Conservation (phyloP, 2,113 vertebrate species). For the Plectropomus leopardus region DNA sequence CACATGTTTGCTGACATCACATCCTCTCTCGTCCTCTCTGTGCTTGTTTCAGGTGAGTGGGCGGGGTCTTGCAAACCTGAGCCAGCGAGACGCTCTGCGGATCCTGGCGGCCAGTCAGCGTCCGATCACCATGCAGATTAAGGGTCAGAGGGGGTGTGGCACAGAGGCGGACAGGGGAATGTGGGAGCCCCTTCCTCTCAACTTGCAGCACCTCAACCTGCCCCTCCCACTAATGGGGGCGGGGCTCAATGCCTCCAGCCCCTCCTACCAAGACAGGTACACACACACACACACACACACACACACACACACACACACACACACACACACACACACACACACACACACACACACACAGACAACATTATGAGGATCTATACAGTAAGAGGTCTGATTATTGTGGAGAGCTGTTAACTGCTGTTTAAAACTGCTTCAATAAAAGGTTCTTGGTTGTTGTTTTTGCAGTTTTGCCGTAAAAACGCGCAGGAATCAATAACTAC, state of each 20-base stretch:
- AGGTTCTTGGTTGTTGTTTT: background rate
- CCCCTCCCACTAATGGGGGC: conserved; percentile 67
- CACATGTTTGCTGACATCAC: background rate
- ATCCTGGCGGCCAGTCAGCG: conserved; percentile 83
- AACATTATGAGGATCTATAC: background rate
- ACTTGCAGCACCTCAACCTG: conserved; percentile 77
- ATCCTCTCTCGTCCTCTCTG: background rate
- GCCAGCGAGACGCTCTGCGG: conserved; percentile 82
- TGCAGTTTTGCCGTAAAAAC: background rate
- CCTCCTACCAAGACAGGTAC: conserved; percentile 81
- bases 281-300: background rate
- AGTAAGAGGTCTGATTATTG: background rate
- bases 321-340: background rate
- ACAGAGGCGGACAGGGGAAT: conserved; percentile 70
- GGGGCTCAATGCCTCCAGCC: conserved; percentile 61
- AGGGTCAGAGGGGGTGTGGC: conserved; percentile 77
- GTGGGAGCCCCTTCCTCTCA: conserved; percentile 82
- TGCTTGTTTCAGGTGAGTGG: conserved; percentile 71
- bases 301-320: no score
- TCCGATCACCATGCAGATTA: conserved; percentile 86
- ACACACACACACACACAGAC: background rate
- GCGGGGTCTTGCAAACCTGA: conserved; percentile 81
- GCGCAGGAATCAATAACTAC: background rate
- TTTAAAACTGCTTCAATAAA: background rate
- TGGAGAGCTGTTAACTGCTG: background rate